These are phyloP conservation scores for Monomorium pharaonis DNA, from an alignment of 1,140 invertebrate genomes.

Conservation along the genomic window DNA sequence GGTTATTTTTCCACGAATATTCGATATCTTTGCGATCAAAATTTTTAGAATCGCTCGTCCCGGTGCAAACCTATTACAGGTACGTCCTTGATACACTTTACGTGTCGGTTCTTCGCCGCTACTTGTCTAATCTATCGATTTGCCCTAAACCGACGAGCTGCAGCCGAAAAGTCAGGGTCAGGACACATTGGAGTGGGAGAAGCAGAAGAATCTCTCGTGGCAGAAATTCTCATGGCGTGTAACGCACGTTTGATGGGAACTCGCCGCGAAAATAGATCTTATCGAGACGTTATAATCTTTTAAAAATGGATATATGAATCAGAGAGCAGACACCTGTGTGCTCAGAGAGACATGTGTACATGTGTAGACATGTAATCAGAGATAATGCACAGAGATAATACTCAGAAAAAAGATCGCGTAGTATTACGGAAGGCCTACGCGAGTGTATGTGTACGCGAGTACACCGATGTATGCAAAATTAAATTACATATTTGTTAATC, in stretches of 20 bases:
- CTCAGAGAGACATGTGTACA: neutral
- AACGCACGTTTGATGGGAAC: neutral
- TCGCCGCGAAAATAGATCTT: slow-evolving; percentile 16
- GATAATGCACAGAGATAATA: too few relatives aligned
- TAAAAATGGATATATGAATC: neutral
- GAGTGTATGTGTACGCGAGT: too few relatives aligned
- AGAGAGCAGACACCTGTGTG: neutral
- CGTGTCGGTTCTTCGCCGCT: slow-evolving; percentile 39
- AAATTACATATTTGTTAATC: neutral
- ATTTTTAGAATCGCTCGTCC: neutral
- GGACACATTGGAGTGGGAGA: neutral
- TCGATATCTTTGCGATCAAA: neutral
- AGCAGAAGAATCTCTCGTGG: neutral
- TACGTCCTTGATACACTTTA: slow-evolving; percentile 68
- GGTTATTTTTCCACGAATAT: neutral
- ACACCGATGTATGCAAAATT: neutral
- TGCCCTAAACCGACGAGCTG: slow-evolving; percentile 26
- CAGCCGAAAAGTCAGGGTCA: slow-evolving; percentile 60
- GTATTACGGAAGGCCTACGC: too few relatives aligned
- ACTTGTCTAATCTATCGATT: slow-evolving; percentile 55
- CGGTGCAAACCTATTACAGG: slow-evolving; percentile 60
- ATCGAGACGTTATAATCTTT: neutral
- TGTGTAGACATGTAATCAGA: too few relatives aligned
- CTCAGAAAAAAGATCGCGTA: too few relatives aligned
- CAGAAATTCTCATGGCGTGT: slow-evolving; percentile 3